These are phyloP conservation scores for Brachycybe producta DNA, from an alignment of 2,888 invertebrate species.

Conservation along the genomic window DNA sequence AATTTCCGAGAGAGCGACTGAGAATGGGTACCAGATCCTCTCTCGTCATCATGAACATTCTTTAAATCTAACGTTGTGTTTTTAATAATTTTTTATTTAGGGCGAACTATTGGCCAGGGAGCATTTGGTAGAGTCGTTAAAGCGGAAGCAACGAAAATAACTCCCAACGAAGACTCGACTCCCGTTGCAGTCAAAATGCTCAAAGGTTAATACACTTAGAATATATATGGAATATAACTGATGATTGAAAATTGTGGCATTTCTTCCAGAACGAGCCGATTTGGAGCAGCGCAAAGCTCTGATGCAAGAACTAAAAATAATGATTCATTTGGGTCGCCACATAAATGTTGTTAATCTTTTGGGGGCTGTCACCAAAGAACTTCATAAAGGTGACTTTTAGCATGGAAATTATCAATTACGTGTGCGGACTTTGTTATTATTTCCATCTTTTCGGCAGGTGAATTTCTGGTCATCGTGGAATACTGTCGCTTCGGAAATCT, in stretches of 20 bases:
- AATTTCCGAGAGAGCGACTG: conserved; percentile 75
- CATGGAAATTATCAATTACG: too few species aligned
- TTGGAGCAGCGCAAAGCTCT: conserved; percentile 71
- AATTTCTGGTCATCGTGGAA: conserved; percentile 84
- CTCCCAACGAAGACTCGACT: conserved; percentile 55
- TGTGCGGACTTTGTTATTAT: too few species aligned
- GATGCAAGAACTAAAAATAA: conserved; percentile 85
- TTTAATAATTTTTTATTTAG: too few species aligned
- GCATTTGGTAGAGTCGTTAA: conserved; percentile 84
- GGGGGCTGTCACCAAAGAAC: conserved; percentile 84
- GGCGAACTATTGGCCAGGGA: conserved; percentile 58
- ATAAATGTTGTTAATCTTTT: conserved; percentile 87
- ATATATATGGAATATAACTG: not conserved
- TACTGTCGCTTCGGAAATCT: conserved; percentile 87
- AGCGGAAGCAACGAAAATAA: conserved; percentile 65
- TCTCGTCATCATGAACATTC: too few species aligned
- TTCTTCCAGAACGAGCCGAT: conserved; percentile 52
- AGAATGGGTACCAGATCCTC: conserved; percentile 51
- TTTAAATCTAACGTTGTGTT: too few species aligned
- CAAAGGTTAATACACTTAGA: conserved; percentile 42
- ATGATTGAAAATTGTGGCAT: not conserved
- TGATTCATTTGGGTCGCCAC: conserved; percentile 88
- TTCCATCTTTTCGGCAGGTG: too few species aligned
- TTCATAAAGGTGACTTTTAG: conserved; percentile 60
- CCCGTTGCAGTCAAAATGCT: conserved; percentile 94